These are phyloP conservation scores for Chlorodrepanis virens DNA, from an alignment of 2,113 vertebrate genomes.

Conservation along the genomic window DNA sequence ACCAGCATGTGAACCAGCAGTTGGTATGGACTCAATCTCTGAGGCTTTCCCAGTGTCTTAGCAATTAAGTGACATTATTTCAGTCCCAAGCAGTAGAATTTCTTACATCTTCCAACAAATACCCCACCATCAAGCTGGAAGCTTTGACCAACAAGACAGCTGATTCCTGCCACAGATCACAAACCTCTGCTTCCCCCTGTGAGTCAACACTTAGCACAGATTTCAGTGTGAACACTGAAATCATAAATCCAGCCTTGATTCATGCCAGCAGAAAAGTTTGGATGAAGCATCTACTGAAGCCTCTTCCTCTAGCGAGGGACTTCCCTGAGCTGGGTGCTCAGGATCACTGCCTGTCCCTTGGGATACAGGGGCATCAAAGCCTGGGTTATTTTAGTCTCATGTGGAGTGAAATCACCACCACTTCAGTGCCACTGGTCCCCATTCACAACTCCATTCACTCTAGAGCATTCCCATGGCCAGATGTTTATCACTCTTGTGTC, in stretches of 20 bases:
- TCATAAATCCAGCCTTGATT: neutral
- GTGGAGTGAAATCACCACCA: neutral
- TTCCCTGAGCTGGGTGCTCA: neutral
- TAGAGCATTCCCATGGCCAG: conserved; percentile 7
- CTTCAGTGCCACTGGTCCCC: rapidly evolving
- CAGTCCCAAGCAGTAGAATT: neutral
- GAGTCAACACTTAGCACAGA: rapidly evolving
- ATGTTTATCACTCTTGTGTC: conserved; percentile 12
- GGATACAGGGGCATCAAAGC: neutral
- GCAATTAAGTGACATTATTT: neutral
- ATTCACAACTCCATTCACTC: conserved; percentile 40
- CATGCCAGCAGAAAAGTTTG: neutral
- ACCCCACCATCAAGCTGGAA: neutral
- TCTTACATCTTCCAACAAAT: neutral
- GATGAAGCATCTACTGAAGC: neutral
- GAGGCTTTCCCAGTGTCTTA: neutral
- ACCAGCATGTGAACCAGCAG: neutral
- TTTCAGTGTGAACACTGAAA: neutral
- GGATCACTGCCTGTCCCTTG: neutral
- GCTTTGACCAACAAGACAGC: neutral
- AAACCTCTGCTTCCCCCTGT: neutral
- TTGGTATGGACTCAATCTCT: neutral
- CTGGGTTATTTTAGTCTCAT: neutral
- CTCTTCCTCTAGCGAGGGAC: neutral
- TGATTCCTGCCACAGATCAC: neutral